Conservation (phyloP, 2,797 vertebrate species). For the Cyclura pinguis region DNA sequence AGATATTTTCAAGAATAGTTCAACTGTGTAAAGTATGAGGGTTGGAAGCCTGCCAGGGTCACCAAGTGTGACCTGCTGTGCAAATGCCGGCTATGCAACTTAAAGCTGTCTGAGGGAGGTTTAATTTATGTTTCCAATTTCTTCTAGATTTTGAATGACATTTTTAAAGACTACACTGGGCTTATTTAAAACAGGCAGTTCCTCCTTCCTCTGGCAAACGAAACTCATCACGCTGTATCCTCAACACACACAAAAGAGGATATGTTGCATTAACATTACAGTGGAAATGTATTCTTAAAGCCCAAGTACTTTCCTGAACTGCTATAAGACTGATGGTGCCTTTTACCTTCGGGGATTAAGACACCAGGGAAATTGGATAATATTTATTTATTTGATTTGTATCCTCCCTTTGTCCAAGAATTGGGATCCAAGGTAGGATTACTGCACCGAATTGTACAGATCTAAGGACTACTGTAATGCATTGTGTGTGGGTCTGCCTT, state of each 20-base stretch:
- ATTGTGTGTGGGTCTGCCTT: no score
- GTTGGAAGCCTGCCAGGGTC: constrained; percentile 59
- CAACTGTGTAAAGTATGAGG: constrained; percentile 51
- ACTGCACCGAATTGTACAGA: no score
- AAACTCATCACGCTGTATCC: background rate
- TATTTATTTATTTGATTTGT: background rate
- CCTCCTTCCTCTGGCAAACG: constrained; percentile 29
- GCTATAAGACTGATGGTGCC: background rate
- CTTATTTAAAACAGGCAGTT: background rate
- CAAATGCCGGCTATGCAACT: constrained; percentile 65
- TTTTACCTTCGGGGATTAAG: background rate
- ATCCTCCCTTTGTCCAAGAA: no score
- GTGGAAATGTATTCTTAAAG: background rate
- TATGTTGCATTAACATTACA: constrained; percentile 19
- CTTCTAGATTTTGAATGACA: constrained; percentile 54
- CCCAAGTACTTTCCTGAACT: constrained; percentile 11
- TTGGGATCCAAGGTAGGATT: no score
- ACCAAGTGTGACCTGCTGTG: constrained; percentile 68
- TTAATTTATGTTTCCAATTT: constrained; percentile 50
- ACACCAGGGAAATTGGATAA: background rate
- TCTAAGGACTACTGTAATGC: no score
- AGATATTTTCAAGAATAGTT: constrained; percentile 51
- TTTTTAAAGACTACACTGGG: constrained; percentile 7
- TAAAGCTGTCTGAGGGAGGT: constrained; percentile 60
- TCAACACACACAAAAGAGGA: background rate